A percentile compares a stretch with the other conserved stretches of the same genome.
These are phyloP conservation scores for Vicugna pacos DNA, from an alignment of 2,113 vertebrate species.

Conservation along the genomic window DNA sequence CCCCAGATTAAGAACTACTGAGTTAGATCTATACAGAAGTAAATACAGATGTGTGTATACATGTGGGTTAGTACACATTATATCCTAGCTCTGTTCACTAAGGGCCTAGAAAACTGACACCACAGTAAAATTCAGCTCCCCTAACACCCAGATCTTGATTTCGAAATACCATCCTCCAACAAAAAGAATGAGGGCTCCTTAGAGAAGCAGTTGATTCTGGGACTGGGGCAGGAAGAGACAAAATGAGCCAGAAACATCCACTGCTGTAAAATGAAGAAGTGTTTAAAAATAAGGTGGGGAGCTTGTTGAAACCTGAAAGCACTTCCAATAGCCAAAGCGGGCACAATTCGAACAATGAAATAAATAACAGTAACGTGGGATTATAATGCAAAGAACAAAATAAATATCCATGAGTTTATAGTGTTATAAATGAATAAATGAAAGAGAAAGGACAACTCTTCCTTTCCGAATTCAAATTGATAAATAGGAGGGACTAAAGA, in stretches of 20 bases:
- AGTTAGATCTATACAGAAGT: not conserved
- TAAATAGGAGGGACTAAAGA: not conserved
- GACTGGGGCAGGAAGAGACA: not conserved
- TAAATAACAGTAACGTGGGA: not conserved
- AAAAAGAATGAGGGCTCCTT: not conserved
- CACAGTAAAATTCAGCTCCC: not conserved
- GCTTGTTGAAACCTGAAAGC: not conserved
- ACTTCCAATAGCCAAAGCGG: not conserved
- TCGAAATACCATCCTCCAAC: not conserved
- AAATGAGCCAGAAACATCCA: not conserved
- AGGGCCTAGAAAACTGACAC: not conserved
- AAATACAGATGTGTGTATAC: not conserved
- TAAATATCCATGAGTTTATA: not conserved
- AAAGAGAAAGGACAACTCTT: not conserved
- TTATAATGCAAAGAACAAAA: not conserved
- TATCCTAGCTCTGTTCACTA: not conserved
- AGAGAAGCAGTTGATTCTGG: not conserved
- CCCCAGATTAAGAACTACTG: not conserved
- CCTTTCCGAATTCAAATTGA: not conserved
- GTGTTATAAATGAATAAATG: not conserved
- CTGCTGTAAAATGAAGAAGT: not conserved
- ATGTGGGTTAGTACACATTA: not conserved
- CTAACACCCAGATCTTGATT: not conserved
- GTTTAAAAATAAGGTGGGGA: not conserved
- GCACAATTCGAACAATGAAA: not conserved